Percentiles rank a stretch among this genome's conserved stretches.
phyloP scores from a whole-genome alignment of 2,797 vertebrate genomes.

The Monodelphis domestica region DNA sequence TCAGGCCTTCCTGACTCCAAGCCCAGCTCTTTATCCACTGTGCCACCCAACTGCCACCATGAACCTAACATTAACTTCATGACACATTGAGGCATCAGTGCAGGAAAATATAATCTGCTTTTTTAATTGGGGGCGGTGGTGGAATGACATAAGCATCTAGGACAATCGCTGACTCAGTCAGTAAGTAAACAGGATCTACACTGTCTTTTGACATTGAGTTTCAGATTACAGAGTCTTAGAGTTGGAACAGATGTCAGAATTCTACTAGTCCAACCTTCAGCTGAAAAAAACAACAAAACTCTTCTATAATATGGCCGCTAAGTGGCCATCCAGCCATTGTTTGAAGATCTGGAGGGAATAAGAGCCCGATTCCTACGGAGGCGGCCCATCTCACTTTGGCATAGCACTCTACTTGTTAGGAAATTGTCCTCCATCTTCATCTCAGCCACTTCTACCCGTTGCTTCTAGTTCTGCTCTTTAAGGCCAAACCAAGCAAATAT shows the following conservation, averaged over 20 bases:
- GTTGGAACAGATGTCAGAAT: not conserved
- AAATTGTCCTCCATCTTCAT: not conserved
- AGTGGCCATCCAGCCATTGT: not conserved
- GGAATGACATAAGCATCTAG: not conserved
- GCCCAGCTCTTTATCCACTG: not conserved
- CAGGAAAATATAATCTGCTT: not conserved
- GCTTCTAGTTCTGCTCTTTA: not conserved
- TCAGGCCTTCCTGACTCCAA: not conserved
- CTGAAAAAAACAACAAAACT: not conserved
- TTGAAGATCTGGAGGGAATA: not conserved
- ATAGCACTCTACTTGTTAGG: not conserved
- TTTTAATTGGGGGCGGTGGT: not conserved
- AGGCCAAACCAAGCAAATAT: not conserved
- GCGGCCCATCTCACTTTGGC: not conserved
- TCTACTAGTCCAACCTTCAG: not conserved
- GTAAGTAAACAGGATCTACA: not conserved
- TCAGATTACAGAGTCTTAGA: not conserved
- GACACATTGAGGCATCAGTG: not conserved
- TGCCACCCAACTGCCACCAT: not conserved
- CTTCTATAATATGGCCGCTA: not conserved
- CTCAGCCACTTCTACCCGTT: not conserved
- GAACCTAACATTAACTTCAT: not conserved
- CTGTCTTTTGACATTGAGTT: not conserved
- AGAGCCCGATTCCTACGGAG: not conserved
- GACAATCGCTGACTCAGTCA: not conserved